Base-by-base conservation (phyloP, 2,888 invertebrate genomes). In the Chymomyza caudatula region DNA sequence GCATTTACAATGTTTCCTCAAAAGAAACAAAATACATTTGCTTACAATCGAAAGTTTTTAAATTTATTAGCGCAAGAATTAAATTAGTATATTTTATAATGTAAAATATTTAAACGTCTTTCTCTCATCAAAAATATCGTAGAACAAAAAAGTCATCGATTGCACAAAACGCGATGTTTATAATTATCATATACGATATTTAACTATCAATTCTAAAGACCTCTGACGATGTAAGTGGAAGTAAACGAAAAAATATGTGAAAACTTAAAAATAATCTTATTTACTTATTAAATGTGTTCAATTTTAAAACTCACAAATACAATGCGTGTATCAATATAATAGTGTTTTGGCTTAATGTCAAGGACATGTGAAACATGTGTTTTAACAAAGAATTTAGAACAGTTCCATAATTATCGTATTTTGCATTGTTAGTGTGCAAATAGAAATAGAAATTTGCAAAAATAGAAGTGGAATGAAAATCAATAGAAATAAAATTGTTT, bases 361-460 rank as follows among this genome's bases (percentile, higher is more conserved):
- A 11, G 29, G 11, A 8, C 11, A 37, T 11, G 8, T 6, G 5
- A 25, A 25, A 25, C 25, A 25, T 25, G 25, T 25, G 25, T 6
- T 25, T 6, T 11, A 37, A 0, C 11, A 37, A 4, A 37, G 11
- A 37, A 11, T 37, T n/a, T n/a, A n/a, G 5, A 4, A 37, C 11
- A 11, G 5, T 4, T 37, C n/a, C 11, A 37, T 37, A 37, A 51
- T 19, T 5, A 20, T 11, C 22, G 20, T 20, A 6, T 4, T 29
- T 51, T 62, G 56, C 56, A 53, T 75, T 71, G 47, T 61, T 63
- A 22, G 60, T 59, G 22, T 42, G 42, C 53, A 17, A 63, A 57
- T 57, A 69, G 80, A 80, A n/a, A 71, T 73, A 69, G 65, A 79
- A 66, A 74, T 54, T 69, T 22, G 70, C 62, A 56, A 69, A 64